Base-by-base conservation (phyloP, 2,113 vertebrate genomes). In the Aix galericulata region DNA sequence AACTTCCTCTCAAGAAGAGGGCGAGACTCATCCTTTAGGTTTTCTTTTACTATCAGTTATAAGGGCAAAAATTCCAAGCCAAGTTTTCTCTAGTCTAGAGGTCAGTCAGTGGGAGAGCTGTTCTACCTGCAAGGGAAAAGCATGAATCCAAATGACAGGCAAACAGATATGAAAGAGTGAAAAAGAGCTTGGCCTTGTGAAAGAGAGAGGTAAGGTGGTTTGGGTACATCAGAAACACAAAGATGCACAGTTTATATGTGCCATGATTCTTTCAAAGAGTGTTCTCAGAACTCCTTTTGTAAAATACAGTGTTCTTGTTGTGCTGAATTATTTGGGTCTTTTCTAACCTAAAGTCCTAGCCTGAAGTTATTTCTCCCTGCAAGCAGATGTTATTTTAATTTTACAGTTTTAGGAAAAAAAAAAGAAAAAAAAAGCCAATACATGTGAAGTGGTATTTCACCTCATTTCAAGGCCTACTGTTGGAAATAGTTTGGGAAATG, bases 81-180 rank as follows among this genome's bases (percentile, higher is more conserved):
- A 85, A 59, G 27, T 86, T 86, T 83, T 83, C 76, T 60, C 42
- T 52, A 48, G n/a, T 68, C 42, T 60, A 34, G 91, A 84, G 76
- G 83, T 86, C 83, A 68, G 90, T 75, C 48, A 22, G 29, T 38
- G 42, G 73, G 46, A 93, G 60, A 76, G 32, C 34, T 78, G 40
- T 80, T 80, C n/a, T 80, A n/a, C 34, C 17, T 88, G 48, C 64
- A 89, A 92, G 38, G 14, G 25, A 75, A 68, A 34, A 90, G 48
- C 56, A 69, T 72, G 86, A 88, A 93, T 94, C 80, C 62, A 74
- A 94, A 80, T 78, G 88, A 93, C 82, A 90, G 46, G 52, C 36
- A 94, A 93, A 88, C 72, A 29, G 36, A 81, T 14, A 29, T 88
- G 80, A 90, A 81, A 73, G 53, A 71, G 69, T 86, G 82, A 79